Evolutionary conservation across 2,797 vertebrate species (phyloP), one percentile per base, ranked within the genome.

Genomic region (Cyprinodon diabolis): DNA sequence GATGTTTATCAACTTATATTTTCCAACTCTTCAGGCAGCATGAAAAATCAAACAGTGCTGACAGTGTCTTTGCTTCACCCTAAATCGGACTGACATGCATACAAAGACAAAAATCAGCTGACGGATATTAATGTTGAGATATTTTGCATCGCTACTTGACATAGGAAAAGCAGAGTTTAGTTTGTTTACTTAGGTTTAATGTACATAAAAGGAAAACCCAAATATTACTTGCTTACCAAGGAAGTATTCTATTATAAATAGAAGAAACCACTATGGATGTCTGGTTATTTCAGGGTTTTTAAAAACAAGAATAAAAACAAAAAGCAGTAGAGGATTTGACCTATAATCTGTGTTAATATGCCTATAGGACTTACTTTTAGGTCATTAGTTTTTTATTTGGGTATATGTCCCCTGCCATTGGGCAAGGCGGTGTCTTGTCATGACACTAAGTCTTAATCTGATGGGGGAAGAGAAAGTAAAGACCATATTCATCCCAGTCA

Each of bases 371-470:
- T 8, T 43, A 43, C 7, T 5, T 43, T 5, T 43, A 43, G 40
- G 40, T 8, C 6, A n/a, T 62, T 62, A 6, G 21, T 9, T 7
- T 11, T 60, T 56, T 56, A 60, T 58, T 35, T 52, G 17, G 51
- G 14, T 21, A 37, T 15, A 7, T 3, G 1, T 80, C 76, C 91
- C 85, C 83, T 77, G 87, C 88, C 91, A 25, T 72, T 93, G 87
- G 86, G 91, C 89, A 93, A 93, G 92, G 87, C 91, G 1, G 91
- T 92, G 91, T 91, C 90, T 56, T 25, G 0, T 72, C 52, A 74
- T 94, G 91, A 78, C 92, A 90, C 79, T 0, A 25, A 79, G 89
- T 90, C 93, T 91, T 93, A 92, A 93, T 92, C 91, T 88, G 89
- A 89, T 25, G 0, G 89, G 89, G 93, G 88, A 51, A 94, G 86